These are phyloP conservation scores for Alcis repandata DNA, from an alignment of 2,888 invertebrate species.

Conservation along the genomic window DNA sequence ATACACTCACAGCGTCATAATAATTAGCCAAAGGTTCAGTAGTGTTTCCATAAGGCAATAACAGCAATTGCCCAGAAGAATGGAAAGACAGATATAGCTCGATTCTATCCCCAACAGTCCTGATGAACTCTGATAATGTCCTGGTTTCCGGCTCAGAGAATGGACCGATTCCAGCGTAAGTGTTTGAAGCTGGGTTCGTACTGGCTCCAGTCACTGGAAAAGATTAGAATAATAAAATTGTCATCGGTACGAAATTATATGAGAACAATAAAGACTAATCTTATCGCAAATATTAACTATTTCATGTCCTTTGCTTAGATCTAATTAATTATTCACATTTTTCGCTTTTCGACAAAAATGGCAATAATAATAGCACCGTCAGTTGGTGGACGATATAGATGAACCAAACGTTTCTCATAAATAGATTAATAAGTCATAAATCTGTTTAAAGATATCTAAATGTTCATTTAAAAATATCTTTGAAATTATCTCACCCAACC, in stretches of 20 bases:
- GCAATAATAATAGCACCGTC: no score
- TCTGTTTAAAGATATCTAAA: no score
- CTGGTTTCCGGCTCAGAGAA: slow-evolving; percentile 91
- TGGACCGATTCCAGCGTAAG: slow-evolving; percentile 88
- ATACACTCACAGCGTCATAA: slow-evolving; percentile 79
- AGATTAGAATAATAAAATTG: background rate
- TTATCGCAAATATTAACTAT: no score
- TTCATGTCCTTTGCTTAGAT: no score
- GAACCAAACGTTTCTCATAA: no score
- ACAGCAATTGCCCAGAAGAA: slow-evolving; percentile 90
- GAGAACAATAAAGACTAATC: no score
- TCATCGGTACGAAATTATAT: background rate
- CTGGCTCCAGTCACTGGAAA: slow-evolving; percentile 84
- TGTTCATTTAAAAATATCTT: background rate
- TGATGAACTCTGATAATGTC: slow-evolving; percentile 84
- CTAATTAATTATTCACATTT: no score
- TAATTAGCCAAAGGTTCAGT: slow-evolving; percentile 85
- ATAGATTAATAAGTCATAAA: no score
- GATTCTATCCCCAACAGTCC: slow-evolving; percentile 76
- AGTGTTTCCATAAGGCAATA: slow-evolving; percentile 90
- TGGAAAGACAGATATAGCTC: slow-evolving; percentile 90
- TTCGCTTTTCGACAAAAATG: no score
- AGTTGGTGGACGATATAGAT: no score
- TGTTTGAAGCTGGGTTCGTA: slow-evolving; percentile 86
- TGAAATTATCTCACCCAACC: slow-evolving; percentile 81